phyloP scores from a whole-genome alignment of 2,888 invertebrate genomes.

The Platycnemis pennipes region DNA sequence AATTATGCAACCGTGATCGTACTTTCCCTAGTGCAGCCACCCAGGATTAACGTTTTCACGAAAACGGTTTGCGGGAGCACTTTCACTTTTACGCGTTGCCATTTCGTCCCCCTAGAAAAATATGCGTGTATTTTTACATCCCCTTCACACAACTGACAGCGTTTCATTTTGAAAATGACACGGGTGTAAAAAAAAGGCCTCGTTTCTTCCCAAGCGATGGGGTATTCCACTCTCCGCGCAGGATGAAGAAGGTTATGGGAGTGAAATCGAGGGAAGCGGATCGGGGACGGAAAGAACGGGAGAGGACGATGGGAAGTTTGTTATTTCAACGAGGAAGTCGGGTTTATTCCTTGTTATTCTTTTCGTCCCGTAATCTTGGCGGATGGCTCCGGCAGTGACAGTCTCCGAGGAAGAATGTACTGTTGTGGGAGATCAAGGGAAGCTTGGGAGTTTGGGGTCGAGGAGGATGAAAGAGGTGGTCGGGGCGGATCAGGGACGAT shows the following conservation, averaged over 20 bases:
- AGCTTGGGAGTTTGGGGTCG: neutral
- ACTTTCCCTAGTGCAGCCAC: too few species aligned
- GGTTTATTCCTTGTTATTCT: conserved; percentile 15
- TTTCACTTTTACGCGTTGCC: neutral
- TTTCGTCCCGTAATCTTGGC: conserved; percentile 43
- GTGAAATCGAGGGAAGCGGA: neutral
- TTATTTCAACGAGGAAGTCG: conserved; percentile 39
- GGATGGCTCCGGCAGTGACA: conserved; percentile 18
- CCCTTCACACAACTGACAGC: neutral
- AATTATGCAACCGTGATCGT: too few species aligned
- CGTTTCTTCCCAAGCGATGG: neutral
- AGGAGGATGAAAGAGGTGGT: neutral
- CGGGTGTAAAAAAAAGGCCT: neutral
- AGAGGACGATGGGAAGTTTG: neutral
- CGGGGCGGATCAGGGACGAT: neutral
- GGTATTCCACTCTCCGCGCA: neutral
- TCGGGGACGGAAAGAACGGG: neutral
- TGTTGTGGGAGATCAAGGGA: neutral
- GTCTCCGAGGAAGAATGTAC: neutral
- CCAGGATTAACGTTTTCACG: neutral
- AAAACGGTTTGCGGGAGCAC: neutral
- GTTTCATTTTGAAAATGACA: neutral
- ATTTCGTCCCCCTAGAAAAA: neutral
- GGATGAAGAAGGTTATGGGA: neutral
- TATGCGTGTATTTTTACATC: too few species aligned